Evolutionary conservation across 2,888 invertebrate genomes (phyloP).

Genomic region (Oxycera nigricornis): DNA sequence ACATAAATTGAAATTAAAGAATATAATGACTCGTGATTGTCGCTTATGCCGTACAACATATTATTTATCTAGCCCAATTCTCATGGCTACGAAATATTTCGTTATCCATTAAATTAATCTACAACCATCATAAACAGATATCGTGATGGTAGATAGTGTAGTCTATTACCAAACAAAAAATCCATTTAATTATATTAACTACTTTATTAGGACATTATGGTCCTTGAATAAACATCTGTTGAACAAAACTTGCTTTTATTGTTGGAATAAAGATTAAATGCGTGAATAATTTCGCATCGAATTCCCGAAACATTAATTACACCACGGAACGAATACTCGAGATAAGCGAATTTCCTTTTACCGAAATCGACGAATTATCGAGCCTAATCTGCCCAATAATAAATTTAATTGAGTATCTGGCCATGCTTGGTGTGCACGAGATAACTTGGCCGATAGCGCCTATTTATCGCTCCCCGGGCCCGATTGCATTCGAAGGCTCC

Average conservation of each 20-base stretch:
- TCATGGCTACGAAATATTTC: neutral
- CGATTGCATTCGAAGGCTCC: neutral
- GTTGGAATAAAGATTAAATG: neutral
- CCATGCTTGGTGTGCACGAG: conserved; percentile 8
- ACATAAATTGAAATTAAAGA: no score
- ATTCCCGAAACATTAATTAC: conserved; percentile 33
- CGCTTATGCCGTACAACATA: no score
- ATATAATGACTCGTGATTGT: no score
- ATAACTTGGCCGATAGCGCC: neutral
- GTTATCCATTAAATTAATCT: neutral
- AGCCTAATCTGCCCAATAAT: conserved; percentile 28
- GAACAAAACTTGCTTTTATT: conserved; percentile 26
- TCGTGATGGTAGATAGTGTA: neutral
- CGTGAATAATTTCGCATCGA: conserved; percentile 7
- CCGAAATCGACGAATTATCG: neutral
- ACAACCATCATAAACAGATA: neutral
- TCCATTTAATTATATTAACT: conserved; percentile 40
- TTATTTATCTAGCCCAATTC: neutral
- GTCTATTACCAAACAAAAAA: conserved; percentile 7
- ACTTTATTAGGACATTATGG: conserved; percentile 30
- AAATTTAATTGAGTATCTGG: conserved; percentile 28
- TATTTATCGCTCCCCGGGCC: neutral
- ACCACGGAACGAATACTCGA: conserved; percentile 20
- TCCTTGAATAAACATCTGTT: conserved; percentile 34
- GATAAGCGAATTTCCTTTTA: conserved; percentile 24